Base-by-base conservation (phyloP, 1,140 invertebrate species). In the Oryzaephilus surinamensis region DNA sequence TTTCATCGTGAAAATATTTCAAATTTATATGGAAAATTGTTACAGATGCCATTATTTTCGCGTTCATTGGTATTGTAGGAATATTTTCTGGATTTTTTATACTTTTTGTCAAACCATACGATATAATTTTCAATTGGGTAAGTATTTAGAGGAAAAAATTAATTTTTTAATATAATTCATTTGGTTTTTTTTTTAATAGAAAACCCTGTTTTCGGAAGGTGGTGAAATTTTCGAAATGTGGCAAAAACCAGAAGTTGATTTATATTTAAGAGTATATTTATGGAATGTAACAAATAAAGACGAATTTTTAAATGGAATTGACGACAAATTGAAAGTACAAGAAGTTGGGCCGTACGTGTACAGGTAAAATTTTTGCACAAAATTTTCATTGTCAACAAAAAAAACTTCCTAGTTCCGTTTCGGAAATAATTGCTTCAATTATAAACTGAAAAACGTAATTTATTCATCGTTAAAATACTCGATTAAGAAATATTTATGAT, bases 311-410 rank as follows among this genome's bases (percentile, higher is more conserved):
- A 64, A 69, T 2, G 80, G 83, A 0, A 64, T 69, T 17, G 72
- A 76, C 17, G 71, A 76, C 15, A 89, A 84, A 52, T 60, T 93
- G 1, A 73, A 66, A 35, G 67, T 95, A 3, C 57, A 79, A 51
- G 77, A 95, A 73, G 73, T 83, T 30, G 91, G 91, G 0, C 91
- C 91, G 0, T 95, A 91, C 59, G 84, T 89, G 5, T 96, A 93
- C 65, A 84, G 74, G 89, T 93, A 66, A 73, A n/a, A n/a, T n/a
- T n/a, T n/a, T n/a, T n/a, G n/a, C n/a, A n/a, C n/a, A n/a, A n/a
- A 11, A 13, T 30, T 13, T 30, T 13, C 11, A 30, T 13, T 14
- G 3, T 30, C 4, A 5, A n/a, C 10, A 13, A 13, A 11, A 28
- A 4, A 5, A 11, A 11, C n/a, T 5, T 10, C 14, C n/a, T 13